Base-by-base conservation (phyloP, 2,797 vertebrate genomes). In the Euphonia xanthogaster region DNA sequence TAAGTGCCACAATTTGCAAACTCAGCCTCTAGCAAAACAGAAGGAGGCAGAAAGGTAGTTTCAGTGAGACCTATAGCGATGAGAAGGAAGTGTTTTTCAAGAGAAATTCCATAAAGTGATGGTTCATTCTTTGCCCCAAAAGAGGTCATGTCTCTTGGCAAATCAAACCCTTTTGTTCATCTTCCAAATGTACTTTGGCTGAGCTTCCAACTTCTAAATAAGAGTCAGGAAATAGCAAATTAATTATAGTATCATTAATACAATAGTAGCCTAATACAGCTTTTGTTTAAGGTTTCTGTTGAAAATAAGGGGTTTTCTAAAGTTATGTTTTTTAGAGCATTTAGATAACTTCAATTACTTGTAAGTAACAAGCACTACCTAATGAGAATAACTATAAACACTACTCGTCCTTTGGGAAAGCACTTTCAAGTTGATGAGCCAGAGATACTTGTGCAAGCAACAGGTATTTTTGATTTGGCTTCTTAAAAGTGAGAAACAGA, bases 381-480 rank as follows among this genome's bases (percentile, higher is more conserved):
- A 58, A 68, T 28, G 21, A 76, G 39, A 63, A 54, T 72, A 55
- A 44, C 75, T 75, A 25, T 7, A 55, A 88, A 62, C 35, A 35
- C 22, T 31, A 31, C 11, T 14, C 72, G 74, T 75, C 71, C 35
- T 84, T 60, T 72, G 51, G 24, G 55, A 81, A 85, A 76, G 30
- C 7, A 39, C 68, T 58, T 88, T 86, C 45, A 75, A 77, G 66
- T n/a, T 22, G 5, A 86, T 40, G 79, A 89, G 78, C 73, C 92
- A 88, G 62, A 94, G 33, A 44, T 42, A 62, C 78, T 92, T 92
- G 72, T 2, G 20, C 47, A 92, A 95, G 85, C 82, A 87, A 91
- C 92, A 91, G 87, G 91, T 96, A 91, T 86, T 95, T 94, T 63
- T 68, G 14, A 90, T 88, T 84, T 48, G 3, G 30, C 50, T 91